Evolutionary conservation across 2,113 vertebrate species (phyloP), one percentile per base, ranked within the genome.

Genomic region (Hippocampus barbouri): DNA sequence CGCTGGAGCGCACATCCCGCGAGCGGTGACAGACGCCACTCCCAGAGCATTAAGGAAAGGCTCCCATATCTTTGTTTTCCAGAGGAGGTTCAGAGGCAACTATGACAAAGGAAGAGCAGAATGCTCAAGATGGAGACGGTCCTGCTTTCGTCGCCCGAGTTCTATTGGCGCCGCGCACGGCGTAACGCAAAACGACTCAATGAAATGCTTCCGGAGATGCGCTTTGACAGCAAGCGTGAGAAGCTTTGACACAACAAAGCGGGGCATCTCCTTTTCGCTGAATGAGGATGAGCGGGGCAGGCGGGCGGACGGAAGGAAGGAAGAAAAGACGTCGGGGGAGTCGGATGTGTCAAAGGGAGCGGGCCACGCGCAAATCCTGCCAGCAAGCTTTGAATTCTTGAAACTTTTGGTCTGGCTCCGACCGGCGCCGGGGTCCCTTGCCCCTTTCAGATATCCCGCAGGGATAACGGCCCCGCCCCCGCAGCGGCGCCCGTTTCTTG

Each of bases 341-440:
- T 64, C 68, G 72, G 68, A 84, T 72, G 75, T 77, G 67, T 71
- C 82, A 25, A 87, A 78, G 69, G 69, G 76, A 21, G 68, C 56
- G 61, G 53, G 45, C 66, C 23, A 18, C 51, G 74, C 60, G 66
- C 9, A 8, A 81, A 84, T 65, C 63, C 78, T 78, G 75, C 57
- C 66, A 59, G 76, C 73, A 68, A 71, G 70, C 76, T 77, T 65
- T 91, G 73, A 90, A 89, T 90, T 87, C 91, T 92, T 91, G 78
- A 91, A 73, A 43, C 73, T 82, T 83, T 66, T 41, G 60, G 40
- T 65, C 73, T 23, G 41, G 79, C 72, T 68, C 73, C 74, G 84
- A 82, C 86, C 76, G 80, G 83, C 76, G 70, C 56, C 51, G 80
- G 81, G 68, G 83, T 80, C 70, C 56, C 51, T 82, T 81, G 62